Conservation (phyloP, 2,113 vertebrate species). For the Machaerirhynchus nigripectus region DNA sequence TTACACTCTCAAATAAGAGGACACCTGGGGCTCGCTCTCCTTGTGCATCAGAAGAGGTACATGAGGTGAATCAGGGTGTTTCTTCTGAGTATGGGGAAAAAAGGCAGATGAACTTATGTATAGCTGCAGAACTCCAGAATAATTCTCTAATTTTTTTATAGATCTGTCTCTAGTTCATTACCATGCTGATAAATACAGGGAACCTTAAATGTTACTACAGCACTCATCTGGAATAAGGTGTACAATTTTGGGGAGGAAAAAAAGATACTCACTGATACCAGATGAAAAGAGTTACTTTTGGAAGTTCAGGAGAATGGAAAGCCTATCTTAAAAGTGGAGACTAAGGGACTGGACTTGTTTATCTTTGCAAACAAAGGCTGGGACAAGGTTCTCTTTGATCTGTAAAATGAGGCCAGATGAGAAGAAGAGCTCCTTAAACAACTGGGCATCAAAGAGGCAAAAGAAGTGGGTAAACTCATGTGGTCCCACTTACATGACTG, state of each 20-base stretch:
- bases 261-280: not conserved
- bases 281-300: not conserved
- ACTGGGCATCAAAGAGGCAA: not conserved
- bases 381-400: not conserved
- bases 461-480: not conserved
- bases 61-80: not conserved
- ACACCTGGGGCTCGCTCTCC: not conserved
- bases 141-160: not conserved
- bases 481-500: not conserved
- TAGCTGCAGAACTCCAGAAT: not conserved
- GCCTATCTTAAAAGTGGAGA: slow-evolving; percentile 21
- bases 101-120: not conserved
- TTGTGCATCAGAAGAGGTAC: not conserved
- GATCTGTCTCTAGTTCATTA: not conserved
- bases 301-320: not conserved
- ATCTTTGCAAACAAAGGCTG: slow-evolving; percentile 3
- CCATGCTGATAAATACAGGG: not conserved
- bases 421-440: not conserved
- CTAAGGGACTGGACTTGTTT: not conserved
- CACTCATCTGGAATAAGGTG: not conserved
- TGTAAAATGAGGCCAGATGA: not conserved
- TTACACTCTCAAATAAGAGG: not conserved
- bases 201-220: not conserved
- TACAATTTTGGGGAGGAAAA: not conserved
- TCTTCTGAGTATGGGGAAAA: not conserved